Evolutionary conservation across 2,797 vertebrate genomes (phyloP).

Genomic region (Dendrocincla tyrannina): DNA sequence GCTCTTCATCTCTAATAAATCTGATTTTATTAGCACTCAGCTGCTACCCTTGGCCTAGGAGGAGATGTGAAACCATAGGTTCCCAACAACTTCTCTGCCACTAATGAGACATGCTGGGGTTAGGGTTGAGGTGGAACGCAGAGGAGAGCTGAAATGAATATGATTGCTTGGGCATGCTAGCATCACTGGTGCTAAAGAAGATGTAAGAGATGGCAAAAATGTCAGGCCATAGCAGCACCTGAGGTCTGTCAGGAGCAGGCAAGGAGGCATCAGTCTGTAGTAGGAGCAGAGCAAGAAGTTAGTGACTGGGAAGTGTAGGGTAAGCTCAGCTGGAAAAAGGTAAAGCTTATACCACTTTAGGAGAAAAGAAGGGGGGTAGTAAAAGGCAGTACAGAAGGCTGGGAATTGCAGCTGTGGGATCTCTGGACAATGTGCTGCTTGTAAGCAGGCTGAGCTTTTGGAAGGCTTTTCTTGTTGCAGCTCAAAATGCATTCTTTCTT

Average conservation of each 20-base stretch:
- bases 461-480: background rate
- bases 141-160: background rate
- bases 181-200: background rate
- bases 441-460: background rate
- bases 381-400: background rate
- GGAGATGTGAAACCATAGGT: background rate
- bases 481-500: background rate
- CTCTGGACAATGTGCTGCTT: background rate
- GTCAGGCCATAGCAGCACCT: background rate
- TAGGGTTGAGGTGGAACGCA: background rate
- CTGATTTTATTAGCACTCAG: background rate
- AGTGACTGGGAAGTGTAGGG: background rate
- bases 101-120: background rate
- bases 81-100: background rate
- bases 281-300: background rate
- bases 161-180: fast-evolving
- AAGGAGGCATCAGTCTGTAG: background rate
- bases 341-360: background rate
- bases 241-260: background rate
- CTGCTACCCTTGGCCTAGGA: background rate
- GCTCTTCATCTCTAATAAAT: background rate
- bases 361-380: background rate
- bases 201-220: background rate
- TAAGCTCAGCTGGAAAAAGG: background rate
- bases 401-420: background rate